Base-by-base conservation (phyloP, 2,113 vertebrate genomes). In the Procapra przewalskii region DNA sequence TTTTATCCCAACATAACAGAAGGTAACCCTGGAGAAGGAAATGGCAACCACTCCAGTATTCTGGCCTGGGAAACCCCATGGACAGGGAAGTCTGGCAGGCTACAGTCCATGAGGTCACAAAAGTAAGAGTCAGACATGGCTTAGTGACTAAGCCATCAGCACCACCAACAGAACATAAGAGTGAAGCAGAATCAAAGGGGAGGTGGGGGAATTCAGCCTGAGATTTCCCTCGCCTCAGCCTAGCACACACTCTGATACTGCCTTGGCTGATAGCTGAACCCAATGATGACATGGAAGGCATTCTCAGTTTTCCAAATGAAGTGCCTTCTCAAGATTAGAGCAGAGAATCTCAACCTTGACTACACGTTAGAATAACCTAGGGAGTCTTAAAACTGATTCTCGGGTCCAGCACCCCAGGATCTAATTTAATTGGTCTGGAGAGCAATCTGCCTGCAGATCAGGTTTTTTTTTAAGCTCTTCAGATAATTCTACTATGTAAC, bases 271-370 rank as follows among this genome's bases (percentile, higher is more conserved):
- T 45, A 67, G n/a, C 57, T n/a, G 90, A 87, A 82, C n/a, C 43
- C 40, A 54, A 3, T 50, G 79, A 36, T 25, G 25, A 87, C 85
- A 92, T 81, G 48, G 82, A 82, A 62, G 21, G 17, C 19, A 54
- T 67, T n/a, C 57, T 67, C 27, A 62, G n/a, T 94, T 89, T 64
- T 96, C 31, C 40, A 75, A 27, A 81, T 55, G 31, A 88, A 52
- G 23, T 21, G 77, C 10, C 8, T 43, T 6, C 16, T 29, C 55
- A 27, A 59, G 3, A 71, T 21, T 60, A 67, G n/a, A 84, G 54
- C 13, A 36, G 11, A 54, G 50, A 54, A 60, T 84, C 45, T n/a
- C 29, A 80, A 50, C 23, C 6, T 67, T 29, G 4, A 67, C 15
- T 33, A 23, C 4, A 59, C 13, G 27, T 19, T 90, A n/a, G 12